Conservation (phyloP, 1,140 invertebrate species). For the Pseudachorutes palmiensis region DNA sequence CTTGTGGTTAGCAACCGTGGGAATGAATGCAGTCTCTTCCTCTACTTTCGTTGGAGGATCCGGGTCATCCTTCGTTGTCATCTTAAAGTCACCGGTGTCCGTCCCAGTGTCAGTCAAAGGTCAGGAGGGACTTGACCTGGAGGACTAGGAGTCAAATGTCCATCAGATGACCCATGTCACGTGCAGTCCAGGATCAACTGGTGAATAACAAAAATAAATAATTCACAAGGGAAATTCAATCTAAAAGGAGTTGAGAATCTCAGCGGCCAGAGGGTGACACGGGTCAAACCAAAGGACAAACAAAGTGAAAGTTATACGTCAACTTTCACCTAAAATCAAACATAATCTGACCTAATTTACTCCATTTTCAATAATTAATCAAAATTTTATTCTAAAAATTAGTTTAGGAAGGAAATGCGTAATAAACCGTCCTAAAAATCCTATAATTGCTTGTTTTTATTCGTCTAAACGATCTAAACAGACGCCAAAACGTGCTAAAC, state of each 20-base stretch:
- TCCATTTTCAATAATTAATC: no score
- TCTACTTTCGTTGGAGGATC: neutral
- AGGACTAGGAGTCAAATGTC: neutral
- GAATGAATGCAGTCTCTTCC: neutral
- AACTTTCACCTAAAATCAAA: no score
- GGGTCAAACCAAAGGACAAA: neutral
- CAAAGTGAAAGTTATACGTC: no score
- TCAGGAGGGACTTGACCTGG: neutral
- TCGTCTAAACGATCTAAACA: no score
- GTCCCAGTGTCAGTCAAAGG: neutral
- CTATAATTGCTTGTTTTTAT: no score
- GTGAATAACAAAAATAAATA: neutral
- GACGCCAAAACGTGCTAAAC: no score
- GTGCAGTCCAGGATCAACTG: no score
- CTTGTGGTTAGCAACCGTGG: neutral
- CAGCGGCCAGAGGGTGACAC: neutral
- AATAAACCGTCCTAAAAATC: no score
- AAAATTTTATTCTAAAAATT: no score
- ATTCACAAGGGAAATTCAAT: neutral
- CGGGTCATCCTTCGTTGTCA: neutral
- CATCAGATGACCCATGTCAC: neutral
- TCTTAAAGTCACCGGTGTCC: neutral
- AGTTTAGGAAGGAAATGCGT: no score
- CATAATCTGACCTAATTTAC: no score
- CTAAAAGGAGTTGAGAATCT: neutral